These are phyloP conservation scores for Rostratula benghalensis DNA, from an alignment of 2,113 vertebrate genomes.

Conservation along the genomic window DNA sequence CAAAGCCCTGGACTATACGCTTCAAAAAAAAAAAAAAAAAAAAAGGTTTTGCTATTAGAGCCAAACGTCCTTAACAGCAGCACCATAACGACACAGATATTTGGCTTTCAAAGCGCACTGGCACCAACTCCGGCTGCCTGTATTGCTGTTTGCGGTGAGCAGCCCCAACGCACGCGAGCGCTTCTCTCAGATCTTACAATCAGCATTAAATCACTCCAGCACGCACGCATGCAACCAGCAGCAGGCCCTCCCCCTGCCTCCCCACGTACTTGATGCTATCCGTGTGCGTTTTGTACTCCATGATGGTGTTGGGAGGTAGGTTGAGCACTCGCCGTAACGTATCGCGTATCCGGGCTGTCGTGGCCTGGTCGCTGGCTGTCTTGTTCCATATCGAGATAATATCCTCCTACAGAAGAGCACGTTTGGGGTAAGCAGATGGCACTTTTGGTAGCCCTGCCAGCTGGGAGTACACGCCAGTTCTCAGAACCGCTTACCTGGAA, in stretches of 20 bases:
- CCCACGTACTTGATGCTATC: slow-evolving; percentile 86
- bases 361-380: slow-evolving; percentile 86
- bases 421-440: background rate
- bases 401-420: slow-evolving; percentile 67
- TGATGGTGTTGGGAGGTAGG: slow-evolving; percentile 87
- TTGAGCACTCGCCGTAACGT: slow-evolving; percentile 84
- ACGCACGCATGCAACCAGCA: background rate
- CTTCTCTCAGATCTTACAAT: background rate
- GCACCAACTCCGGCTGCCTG: background rate
- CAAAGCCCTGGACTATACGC: background rate
- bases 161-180: background rate
- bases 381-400: slow-evolving; percentile 89
- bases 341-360: slow-evolving; percentile 83
- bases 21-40: background rate
- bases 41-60: background rate
- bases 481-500: slow-evolving; percentile 77
- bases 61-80: background rate
- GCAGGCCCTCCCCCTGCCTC: background rate
- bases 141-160: background rate
- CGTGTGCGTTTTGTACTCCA: slow-evolving; percentile 88
- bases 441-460: background rate
- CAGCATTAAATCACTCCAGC: background rate
- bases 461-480: accelerated
- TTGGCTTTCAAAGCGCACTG: background rate
- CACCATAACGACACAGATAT: background rate